Conservation (phyloP, 2,888 invertebrate species). For the Psylliodes chrysocephalus region DNA sequence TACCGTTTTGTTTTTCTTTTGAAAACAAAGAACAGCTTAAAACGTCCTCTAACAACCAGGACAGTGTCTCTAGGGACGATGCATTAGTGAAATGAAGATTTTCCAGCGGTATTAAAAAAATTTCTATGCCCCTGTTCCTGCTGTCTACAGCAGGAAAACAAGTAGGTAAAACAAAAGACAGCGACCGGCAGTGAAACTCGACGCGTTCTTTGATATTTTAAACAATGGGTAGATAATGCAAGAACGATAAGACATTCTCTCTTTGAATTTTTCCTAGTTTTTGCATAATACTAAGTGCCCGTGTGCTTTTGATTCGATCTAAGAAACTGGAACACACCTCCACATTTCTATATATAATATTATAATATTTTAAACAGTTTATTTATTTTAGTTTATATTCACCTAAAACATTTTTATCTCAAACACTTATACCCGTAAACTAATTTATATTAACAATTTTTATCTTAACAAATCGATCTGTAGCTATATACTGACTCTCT, state of each 20-base stretch:
- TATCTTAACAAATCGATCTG: too few species aligned
- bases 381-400: too few species aligned
- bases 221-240: conserved; percentile 48
- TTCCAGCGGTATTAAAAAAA: conserved; percentile 31
- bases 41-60: conserved; percentile 6
- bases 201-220: conserved; percentile 45
- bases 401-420: too few species aligned
- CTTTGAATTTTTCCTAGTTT: conserved; percentile 49
- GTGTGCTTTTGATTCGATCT: conserved; percentile 14
- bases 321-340: background rate
- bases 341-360: conserved; percentile 9
- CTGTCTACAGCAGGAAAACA: conserved; percentile 15
- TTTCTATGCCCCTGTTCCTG: conserved; percentile 6
- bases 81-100: conserved; percentile 48
- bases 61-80: conserved; percentile 30
- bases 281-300: conserved; percentile 28
- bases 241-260: conserved; percentile 44
- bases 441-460: too few species aligned
- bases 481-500: too few species aligned
- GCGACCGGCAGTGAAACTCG: conserved; percentile 22
- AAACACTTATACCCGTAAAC: too few species aligned
- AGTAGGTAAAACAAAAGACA: conserved; percentile 26
- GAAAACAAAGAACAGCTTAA: conserved; percentile 15
- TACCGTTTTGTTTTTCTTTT: conserved; percentile 15
- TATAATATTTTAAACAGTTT: too few species aligned